Percentiles rank a stretch among this genome's conserved stretches.
phyloP scores from a whole-genome alignment of 2,113 vertebrate species.

The Tetrax tetrax region DNA sequence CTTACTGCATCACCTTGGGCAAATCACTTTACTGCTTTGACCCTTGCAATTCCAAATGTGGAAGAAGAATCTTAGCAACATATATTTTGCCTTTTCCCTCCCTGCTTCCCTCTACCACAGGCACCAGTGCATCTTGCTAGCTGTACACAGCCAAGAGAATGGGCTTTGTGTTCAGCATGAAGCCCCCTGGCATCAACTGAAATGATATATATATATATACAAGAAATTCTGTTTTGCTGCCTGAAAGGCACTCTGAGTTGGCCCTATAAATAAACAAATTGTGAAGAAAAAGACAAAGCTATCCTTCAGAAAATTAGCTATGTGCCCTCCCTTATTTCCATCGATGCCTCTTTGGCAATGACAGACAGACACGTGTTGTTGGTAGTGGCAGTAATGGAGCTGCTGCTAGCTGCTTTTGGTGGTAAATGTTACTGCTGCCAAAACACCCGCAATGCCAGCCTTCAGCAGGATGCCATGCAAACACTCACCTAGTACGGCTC shows the following conservation, averaged over 20 bases:
- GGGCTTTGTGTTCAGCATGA: not conserved
- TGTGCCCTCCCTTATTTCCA: not conserved
- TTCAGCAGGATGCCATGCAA: not conserved
- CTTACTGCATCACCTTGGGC: slow-evolving; percentile 41
- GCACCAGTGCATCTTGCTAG: not conserved
- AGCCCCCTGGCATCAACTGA: not conserved
- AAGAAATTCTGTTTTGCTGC: not conserved
- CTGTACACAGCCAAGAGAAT: not conserved
- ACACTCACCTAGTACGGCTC: rapidly evolving
- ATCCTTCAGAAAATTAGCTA: not conserved
- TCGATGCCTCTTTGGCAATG: not conserved
- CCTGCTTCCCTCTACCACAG: not conserved
- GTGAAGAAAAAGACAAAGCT: not conserved
- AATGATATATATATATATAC: not conserved
- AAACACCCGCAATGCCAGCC: not conserved
- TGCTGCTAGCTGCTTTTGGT: not conserved
- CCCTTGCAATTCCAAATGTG: not conserved
- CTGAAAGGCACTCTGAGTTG: not conserved
- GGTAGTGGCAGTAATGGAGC: not conserved
- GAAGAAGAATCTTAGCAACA: not conserved
- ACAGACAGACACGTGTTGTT: not conserved
- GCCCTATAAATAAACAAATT: not conserved
- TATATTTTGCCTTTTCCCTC: not conserved
- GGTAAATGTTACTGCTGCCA: not conserved
- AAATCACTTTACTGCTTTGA: slow-evolving; percentile 47